Evolutionary conservation across 2,888 invertebrate genomes (phyloP).

Genomic region (Lasius fuliginosus): DNA sequence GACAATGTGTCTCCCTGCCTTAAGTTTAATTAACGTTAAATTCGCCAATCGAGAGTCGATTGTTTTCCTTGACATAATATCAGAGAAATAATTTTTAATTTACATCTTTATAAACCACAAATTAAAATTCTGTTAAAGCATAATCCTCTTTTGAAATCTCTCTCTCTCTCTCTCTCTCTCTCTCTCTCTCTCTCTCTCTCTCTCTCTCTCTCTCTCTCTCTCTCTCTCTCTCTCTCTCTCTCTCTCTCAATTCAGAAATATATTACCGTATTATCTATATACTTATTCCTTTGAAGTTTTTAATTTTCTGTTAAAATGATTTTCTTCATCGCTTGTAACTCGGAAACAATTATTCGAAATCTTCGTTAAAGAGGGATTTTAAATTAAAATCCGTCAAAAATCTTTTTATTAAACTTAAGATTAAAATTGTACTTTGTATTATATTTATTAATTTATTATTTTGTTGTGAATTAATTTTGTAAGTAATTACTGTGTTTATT

Average conservation of each 20-base stretch:
- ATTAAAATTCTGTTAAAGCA: neutral
- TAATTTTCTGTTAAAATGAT: neutral
- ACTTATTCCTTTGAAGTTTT: neutral
- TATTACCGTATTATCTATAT: neutral
- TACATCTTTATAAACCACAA: neutral
- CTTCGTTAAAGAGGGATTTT: neutral
- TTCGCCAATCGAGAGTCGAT: neutral
- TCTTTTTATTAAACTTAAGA: neutral
- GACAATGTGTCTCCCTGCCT: neutral
- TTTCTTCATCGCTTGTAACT: neutral
- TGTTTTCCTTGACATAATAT: neutral
- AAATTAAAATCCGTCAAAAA: neutral
- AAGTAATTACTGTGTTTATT: too few species aligned
- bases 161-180: too few species aligned
- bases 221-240: too few species aligned
- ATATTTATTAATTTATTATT: neutral
- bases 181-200: too few species aligned
- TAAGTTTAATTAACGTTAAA: neutral
- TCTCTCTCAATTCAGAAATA: neutral
- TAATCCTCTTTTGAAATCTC: neutral
- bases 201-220: too few species aligned
- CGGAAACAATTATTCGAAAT: neutral
- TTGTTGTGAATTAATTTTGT: too few species aligned
- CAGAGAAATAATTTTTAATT: neutral
- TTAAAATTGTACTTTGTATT: neutral